phyloP scores from a whole-genome alignment of 2,113 vertebrate species.

The Regulus satrapa region DNA sequence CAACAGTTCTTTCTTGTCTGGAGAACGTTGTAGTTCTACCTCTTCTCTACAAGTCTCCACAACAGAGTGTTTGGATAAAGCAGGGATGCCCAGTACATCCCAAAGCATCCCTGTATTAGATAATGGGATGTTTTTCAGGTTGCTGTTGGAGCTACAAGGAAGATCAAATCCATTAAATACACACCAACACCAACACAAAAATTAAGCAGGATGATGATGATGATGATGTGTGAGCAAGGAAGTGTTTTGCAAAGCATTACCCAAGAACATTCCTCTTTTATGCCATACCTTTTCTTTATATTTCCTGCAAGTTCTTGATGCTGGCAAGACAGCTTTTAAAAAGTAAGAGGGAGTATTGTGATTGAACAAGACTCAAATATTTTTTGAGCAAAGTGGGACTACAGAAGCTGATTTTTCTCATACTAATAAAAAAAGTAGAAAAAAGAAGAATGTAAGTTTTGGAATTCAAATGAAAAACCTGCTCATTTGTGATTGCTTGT shows the following conservation, averaged over 20 bases:
- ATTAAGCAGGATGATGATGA: rapidly evolving
- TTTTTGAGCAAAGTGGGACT: not conserved
- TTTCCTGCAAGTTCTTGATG: not conserved
- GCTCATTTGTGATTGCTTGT: not conserved
- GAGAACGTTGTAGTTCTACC: not conserved
- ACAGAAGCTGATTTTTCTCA: not conserved
- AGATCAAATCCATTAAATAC: not conserved
- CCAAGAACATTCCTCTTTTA: not conserved
- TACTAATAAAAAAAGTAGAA: not conserved
- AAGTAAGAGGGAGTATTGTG: not conserved
- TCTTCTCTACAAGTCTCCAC: not conserved
- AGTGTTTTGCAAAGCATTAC: not conserved
- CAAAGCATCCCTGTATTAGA: not conserved
- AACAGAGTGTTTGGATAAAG: not conserved
- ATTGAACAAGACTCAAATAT: not conserved
- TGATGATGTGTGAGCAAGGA: rapidly evolving
- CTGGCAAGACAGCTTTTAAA: not conserved
- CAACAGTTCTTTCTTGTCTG: rapidly evolving
- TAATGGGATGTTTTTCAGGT: not conserved
- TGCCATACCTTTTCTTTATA: not conserved
- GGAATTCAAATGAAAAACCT: not conserved
- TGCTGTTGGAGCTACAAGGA: not conserved
- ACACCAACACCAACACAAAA: not conserved
- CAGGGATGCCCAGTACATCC: not conserved
- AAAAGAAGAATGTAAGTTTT: not conserved